phyloP scores from a whole-genome alignment of 2,113 vertebrate species.

The Petroica traversi region DNA sequence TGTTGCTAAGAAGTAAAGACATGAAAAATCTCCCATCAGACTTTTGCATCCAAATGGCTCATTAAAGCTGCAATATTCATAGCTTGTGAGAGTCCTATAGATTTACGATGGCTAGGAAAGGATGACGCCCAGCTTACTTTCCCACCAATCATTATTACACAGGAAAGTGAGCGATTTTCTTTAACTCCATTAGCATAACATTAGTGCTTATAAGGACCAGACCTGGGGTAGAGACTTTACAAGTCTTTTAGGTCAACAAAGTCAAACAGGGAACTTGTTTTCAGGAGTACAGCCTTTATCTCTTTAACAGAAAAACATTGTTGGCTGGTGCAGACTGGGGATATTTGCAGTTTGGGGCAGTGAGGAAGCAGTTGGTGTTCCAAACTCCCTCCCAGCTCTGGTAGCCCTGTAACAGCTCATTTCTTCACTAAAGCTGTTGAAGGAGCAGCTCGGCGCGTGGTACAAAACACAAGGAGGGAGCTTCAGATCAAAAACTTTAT shows the following conservation, averaged over 20 bases:
- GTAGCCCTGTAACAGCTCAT: not conserved
- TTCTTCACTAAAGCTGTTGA: not conserved
- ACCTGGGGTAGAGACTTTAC: not conserved
- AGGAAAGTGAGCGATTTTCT: slow-evolving; percentile 40
- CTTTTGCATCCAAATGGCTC: slow-evolving; percentile 36
- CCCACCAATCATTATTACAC: slow-evolving; percentile 55
- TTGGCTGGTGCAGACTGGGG: not conserved
- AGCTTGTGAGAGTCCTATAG: slow-evolving; percentile 43
- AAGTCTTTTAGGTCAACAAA: not conserved
- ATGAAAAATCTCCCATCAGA: not conserved
- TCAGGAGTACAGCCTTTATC: not conserved
- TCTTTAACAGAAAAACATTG: not conserved
- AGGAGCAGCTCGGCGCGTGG: not conserved
- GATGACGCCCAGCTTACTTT: slow-evolving; percentile 49
- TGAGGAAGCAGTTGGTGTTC: not conserved
- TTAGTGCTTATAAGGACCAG: not conserved
- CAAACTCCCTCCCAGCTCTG: not conserved
- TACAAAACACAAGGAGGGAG: slow-evolving; percentile 38
- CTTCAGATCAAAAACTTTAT: slow-evolving; percentile 41
- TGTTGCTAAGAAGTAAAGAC: not conserved
- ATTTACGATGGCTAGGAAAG: slow-evolving; percentile 53
- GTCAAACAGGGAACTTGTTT: not conserved
- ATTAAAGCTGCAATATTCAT: slow-evolving; percentile 26
- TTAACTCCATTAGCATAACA: slow-evolving; percentile 38
- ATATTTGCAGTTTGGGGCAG: not conserved